Evolutionary conservation across 2,113 vertebrate species (phyloP).

Genomic region (Muntiacus muntjak): DNA sequence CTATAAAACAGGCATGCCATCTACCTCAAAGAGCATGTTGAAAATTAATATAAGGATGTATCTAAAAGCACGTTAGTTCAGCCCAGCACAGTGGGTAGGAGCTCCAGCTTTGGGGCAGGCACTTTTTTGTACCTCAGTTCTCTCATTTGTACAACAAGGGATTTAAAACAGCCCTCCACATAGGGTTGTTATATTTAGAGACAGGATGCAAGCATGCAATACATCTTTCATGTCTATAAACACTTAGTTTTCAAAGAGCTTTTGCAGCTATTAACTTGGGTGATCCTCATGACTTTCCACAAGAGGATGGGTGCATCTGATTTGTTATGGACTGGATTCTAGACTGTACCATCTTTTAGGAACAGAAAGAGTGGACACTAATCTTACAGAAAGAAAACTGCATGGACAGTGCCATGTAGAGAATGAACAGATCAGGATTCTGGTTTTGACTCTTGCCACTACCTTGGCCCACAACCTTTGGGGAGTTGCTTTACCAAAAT

Average conservation of each 20-base stretch:
- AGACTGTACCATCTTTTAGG: background rate
- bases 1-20: background rate
- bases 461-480: background rate
- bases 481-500: background rate
- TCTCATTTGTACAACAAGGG: background rate
- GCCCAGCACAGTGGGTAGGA: background rate
- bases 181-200: background rate
- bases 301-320: background rate
- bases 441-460: background rate
- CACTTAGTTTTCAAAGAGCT: background rate
- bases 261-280: background rate
- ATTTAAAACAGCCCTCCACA: background rate
- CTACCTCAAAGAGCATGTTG: background rate
- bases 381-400: background rate
- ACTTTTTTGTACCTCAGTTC: background rate
- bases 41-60: background rate
- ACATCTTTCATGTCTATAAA: background rate
- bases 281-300: background rate
- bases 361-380: background rate
- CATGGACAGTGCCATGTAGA: background rate
- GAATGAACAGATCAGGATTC: background rate
- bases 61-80: background rate
- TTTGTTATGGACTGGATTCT: background rate
- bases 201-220: background rate
- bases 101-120: background rate